phyloP scores from a whole-genome alignment of 1,140 invertebrate genomes.

The Zaprionus lachaisei region DNA sequence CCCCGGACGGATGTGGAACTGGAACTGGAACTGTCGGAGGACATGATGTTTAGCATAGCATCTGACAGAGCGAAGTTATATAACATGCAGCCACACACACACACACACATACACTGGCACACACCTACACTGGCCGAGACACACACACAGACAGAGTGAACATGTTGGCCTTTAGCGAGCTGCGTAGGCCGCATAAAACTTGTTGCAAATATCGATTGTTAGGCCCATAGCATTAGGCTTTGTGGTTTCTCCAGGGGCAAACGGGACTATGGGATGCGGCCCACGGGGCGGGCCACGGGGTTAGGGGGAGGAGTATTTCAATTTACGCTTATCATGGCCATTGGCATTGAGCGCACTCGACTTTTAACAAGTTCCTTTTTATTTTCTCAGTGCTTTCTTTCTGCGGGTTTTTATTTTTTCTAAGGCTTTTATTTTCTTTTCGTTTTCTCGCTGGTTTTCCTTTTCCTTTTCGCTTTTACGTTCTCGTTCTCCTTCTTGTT shows the following conservation, averaged over 20 bases:
- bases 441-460: not conserved
- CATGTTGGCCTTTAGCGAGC: constrained; percentile 29
- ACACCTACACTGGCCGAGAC: not conserved
- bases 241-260: constrained; percentile 17
- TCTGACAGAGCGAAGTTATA: constrained; percentile 20
- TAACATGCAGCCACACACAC: constrained; percentile 24
- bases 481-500: constrained; percentile 4
- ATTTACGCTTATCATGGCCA: constrained; percentile 40
- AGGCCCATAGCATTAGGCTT: constrained; percentile 21
- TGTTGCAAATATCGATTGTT: constrained; percentile 78
- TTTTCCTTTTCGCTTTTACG: not conserved
- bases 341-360: constrained; percentile 57
- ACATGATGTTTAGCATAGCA: constrained; percentile 22
- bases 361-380: constrained; percentile 44
- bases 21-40: constrained; percentile 5
- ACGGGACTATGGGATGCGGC: not conserved
- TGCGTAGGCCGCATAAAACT: constrained; percentile 54
- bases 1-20: not conserved
- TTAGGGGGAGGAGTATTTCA: constrained; percentile 13
- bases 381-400: not conserved
- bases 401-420: constrained; percentile 1
- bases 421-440: constrained; percentile 11
- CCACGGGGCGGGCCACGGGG: not conserved
- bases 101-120: not conserved
- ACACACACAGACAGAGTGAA: constrained; percentile 12